Base-by-base conservation (phyloP, 2,797 vertebrate species). In the Xenopus petersii region DNA sequence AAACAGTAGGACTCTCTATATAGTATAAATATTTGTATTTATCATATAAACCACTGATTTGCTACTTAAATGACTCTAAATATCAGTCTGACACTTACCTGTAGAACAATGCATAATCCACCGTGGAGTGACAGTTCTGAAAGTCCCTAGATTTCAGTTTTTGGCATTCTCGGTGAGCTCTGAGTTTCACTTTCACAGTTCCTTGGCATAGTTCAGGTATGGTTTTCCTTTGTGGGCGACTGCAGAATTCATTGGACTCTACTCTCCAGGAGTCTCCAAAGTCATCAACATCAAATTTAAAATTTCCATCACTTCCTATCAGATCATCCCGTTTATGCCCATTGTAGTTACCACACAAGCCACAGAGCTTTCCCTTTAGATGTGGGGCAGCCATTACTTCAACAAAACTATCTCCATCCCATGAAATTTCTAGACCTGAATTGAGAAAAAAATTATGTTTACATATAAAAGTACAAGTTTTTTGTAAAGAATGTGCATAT, bases 331-430 rank as follows among this genome's bases (percentile, higher is more conserved):
- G 92, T 54, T 93, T 96, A 83, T 99, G 96, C 9, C 96, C 96
- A 0, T 99, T 99, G 85, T 99, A 99, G 89, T 99, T 99, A 56
- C 98, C 98, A 56, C 98, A 99, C 1, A 99, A 91, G 49, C 98
- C 98, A 21, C 98, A 99, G 60, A 99, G 94, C 60, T 89, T 95
- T 63, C 94, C 95, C 2, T 94, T 95, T 74, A 99, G 90, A 74
- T 97, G 94, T 0, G 96, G 95, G 0, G 95, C 95, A 0, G 98
- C 97, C 71, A 94, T 96, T 5, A 99, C 94, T 87, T 99, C 98
- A 49, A 99, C 96, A 80, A 99, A 96, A 83, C 98, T 99, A 91
- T 99, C 97, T 30, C 98, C 98, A 61, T 99, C 98, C 98, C 98
- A 99, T 0, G 97, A 98, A 87, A 99, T 96, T 91, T 97, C 96